phyloP scores from a whole-genome alignment of 2,888 invertebrate genomes.

The Ceraclea dissimilis region DNA sequence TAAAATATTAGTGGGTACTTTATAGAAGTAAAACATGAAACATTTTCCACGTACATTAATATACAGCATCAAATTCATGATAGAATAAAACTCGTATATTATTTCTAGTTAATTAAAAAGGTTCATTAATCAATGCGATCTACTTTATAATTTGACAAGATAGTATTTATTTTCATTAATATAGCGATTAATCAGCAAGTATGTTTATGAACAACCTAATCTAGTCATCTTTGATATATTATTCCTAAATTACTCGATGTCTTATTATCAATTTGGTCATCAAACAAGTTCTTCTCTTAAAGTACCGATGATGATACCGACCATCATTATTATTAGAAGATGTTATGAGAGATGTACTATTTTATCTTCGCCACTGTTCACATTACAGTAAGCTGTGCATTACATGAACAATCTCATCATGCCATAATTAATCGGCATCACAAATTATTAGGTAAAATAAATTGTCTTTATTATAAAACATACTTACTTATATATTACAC shows the following conservation, averaged over 20 bases:
- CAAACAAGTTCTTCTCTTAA: neutral
- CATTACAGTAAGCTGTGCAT: neutral
- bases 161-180: neutral
- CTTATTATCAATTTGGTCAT: constrained; percentile 2
- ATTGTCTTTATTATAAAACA: constrained; percentile 4
- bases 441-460: constrained; percentile 8
- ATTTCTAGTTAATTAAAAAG: neutral
- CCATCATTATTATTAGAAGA: too few relatives aligned
- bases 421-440: constrained; percentile 9
- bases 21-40: too few relatives aligned
- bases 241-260: neutral
- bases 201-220: constrained; percentile 2
- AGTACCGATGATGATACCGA: too few relatives aligned
- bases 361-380: neutral
- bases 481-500: neutral
- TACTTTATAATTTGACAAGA: neutral
- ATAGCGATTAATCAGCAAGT: neutral
- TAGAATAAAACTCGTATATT: too few relatives aligned
- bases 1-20: too few relatives aligned
- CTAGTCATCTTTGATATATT: constrained; percentile 3
- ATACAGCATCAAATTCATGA: too few relatives aligned
- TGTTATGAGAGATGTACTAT: too few relatives aligned
- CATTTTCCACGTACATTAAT: too few relatives aligned
- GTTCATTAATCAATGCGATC: neutral
- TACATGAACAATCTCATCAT: neutral